Conservation (phyloP, 2,113 vertebrate species). For the Cyphomyrus plagiostoma region DNA sequence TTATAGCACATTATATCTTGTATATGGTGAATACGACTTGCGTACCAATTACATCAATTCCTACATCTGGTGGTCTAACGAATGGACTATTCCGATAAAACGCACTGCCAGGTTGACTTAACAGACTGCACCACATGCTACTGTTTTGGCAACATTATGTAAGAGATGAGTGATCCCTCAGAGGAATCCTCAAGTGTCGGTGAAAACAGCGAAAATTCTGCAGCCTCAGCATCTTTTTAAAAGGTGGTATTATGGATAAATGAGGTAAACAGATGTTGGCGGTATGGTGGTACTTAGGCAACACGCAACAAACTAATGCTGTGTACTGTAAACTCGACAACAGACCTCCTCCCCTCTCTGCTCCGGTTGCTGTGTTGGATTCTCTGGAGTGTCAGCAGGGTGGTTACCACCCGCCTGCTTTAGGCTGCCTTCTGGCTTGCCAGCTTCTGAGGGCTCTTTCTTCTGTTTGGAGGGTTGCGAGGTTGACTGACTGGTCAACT, state of each 20-base stretch:
- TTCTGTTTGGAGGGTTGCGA: conserved; percentile 47
- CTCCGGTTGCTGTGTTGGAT: background rate
- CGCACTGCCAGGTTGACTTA: background rate
- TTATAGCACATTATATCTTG: background rate
- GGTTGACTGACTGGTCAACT: conserved; percentile 46
- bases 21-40: background rate
- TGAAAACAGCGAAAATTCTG: background rate
- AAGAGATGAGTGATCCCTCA: too few species aligned
- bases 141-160: background rate
- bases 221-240: background rate
- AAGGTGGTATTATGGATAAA: background rate
- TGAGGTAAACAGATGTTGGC: background rate
- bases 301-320: background rate
- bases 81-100: background rate
- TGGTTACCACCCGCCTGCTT: conserved; percentile 55
- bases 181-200: background rate
- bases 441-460: conserved; percentile 29
- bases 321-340: background rate
- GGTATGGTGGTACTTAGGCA: background rate
- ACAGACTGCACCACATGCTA: background rate
- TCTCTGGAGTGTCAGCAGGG: conserved; percentile 41
- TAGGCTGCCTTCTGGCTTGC: conserved; percentile 40
- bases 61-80: background rate
- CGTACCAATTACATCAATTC: background rate
- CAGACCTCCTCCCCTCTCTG: background rate